Evolutionary conservation across 2,888 invertebrate genomes (phyloP).

Genomic region (Venusia cambrica): DNA sequence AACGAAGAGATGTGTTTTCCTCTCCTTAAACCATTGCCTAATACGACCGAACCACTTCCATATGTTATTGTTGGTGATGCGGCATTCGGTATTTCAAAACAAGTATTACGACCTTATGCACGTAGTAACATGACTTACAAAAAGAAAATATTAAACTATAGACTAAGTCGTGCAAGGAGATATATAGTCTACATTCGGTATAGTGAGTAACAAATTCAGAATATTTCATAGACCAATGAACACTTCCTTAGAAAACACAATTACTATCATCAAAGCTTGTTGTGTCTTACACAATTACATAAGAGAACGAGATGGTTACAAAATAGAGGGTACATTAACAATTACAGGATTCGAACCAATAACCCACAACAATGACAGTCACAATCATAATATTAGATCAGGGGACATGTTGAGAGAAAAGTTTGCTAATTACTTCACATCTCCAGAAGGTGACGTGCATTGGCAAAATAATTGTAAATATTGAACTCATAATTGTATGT

Average conservation of each 20-base stretch:
- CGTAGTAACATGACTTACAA: constrained; percentile 1
- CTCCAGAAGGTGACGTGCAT: constrained; percentile 10
- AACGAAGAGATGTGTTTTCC: constrained; percentile 13
- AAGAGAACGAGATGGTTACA: no score
- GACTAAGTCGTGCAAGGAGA: constrained; percentile 19
- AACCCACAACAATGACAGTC: no score
- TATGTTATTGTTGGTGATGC: constrained; percentile 12
- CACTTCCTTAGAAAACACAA: no score
- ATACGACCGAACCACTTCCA: constrained; percentile 12
- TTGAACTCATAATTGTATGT: constrained; percentile 4
- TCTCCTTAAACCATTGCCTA: constrained; percentile 9
- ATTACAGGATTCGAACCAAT: no score
- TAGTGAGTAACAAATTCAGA: constrained; percentile 29
- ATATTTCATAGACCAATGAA: constrained; percentile 26
- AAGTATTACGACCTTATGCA: constrained; percentile 3
- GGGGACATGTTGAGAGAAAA: no score
- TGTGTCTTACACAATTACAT: no score
- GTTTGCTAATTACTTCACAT: constrained; percentile 11
- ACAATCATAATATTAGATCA: no score
- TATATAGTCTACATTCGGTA: constrained; percentile 18
- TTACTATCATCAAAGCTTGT: no score
- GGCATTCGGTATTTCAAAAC: constrained; percentile 4
- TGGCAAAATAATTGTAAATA: constrained; percentile 10
- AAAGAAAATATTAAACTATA: constrained; percentile 10
- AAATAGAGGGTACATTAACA: no score